Conservation (phyloP, 2,888 invertebrate genomes). For the Arrhopalites spinosus region DNA sequence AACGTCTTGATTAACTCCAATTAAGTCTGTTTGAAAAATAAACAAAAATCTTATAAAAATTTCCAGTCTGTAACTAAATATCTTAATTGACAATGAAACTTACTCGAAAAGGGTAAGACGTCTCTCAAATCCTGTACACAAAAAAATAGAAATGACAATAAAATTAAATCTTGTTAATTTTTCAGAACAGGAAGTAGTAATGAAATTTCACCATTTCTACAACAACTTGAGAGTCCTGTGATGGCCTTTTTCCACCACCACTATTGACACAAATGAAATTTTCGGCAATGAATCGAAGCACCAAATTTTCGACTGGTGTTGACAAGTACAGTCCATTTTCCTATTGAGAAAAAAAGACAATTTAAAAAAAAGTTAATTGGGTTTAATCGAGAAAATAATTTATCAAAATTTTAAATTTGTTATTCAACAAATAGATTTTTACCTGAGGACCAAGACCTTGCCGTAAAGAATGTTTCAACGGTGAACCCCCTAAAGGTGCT, state of each 20-base stretch:
- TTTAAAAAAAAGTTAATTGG: slow-evolving; percentile 2
- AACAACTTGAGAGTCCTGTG: slow-evolving; percentile 55
- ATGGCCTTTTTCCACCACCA: slow-evolving; percentile 45
- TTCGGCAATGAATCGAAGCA: slow-evolving; percentile 55
- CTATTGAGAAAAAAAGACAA: slow-evolving; percentile 20
- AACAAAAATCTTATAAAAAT: too few species aligned
- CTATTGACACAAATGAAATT: slow-evolving; percentile 54
- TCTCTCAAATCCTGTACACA: slow-evolving; percentile 56
- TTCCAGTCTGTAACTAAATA: too few species aligned
- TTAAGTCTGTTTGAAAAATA: slow-evolving; percentile 52
- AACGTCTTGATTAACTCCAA: slow-evolving; percentile 56
- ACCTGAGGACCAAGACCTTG: slow-evolving; percentile 55
- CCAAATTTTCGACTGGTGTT: slow-evolving; percentile 55
- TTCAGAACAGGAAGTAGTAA: too few species aligned
- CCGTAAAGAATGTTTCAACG: slow-evolving; percentile 54
- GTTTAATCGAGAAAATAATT: too few species aligned
- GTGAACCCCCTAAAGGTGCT: slow-evolving; percentile 49
- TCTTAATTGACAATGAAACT: too few species aligned
- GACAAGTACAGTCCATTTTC: slow-evolving; percentile 56
- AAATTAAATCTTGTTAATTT: too few species aligned
- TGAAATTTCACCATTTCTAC: too few species aligned
- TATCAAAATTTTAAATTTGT: too few species aligned
- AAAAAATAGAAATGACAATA: too few species aligned
- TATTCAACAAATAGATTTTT: too few species aligned
- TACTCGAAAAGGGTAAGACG: slow-evolving; percentile 49